Conservation (phyloP, 2,888 invertebrate species). For the Cosmorhoe ocellata region DNA sequence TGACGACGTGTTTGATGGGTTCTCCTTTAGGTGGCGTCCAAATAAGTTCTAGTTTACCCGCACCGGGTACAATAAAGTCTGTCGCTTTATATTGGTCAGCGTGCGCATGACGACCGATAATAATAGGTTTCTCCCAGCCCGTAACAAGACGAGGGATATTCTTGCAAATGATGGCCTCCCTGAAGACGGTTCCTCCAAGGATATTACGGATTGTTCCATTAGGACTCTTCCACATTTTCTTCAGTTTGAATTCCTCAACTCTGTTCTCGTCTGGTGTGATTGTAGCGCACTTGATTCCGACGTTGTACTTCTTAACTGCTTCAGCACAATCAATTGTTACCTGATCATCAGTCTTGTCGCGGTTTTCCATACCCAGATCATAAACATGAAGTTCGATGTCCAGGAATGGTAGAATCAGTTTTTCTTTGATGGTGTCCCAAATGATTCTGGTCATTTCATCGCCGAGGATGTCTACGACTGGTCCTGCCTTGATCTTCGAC, state of each 20-base stretch:
- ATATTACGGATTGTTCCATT: constrained; percentile 95
- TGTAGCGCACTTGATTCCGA: constrained; percentile 99
- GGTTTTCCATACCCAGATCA: constrained; percentile 97
- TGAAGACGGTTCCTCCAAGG: constrained; percentile 91
- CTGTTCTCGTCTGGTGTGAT: constrained; percentile 99
- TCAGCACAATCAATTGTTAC: constrained; percentile 98
- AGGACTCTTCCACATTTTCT: constrained; percentile 96
- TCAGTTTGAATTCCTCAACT: constrained; percentile 94
- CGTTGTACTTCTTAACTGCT: constrained; percentile 98
- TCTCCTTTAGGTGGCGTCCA: constrained; percentile 88
- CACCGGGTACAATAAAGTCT: constrained; percentile 96
- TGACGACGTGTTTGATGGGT: constrained; percentile 88
- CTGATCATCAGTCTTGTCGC: constrained; percentile 96
- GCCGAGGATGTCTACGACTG: constrained; percentile 96
- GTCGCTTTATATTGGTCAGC: constrained; percentile 99
- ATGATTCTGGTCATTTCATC: constrained; percentile 99
- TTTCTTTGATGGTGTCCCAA: constrained; percentile 99
- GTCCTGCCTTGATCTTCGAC: constrained; percentile 90
- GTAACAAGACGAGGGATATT: constrained; percentile 97
- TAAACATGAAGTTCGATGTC: constrained; percentile 96
- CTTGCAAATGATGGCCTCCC: constrained; percentile 94
- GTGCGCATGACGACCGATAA: constrained; percentile 99
- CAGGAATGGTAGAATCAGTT: constrained; percentile 97
- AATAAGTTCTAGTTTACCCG: constrained; percentile 92
- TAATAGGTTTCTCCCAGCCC: constrained; percentile 97